A percentile compares a stretch with the other conserved stretches of the same genome.
Conservation (phyloP, 2,888 invertebrate genomes). For the Eucera pruinosa region DNA sequence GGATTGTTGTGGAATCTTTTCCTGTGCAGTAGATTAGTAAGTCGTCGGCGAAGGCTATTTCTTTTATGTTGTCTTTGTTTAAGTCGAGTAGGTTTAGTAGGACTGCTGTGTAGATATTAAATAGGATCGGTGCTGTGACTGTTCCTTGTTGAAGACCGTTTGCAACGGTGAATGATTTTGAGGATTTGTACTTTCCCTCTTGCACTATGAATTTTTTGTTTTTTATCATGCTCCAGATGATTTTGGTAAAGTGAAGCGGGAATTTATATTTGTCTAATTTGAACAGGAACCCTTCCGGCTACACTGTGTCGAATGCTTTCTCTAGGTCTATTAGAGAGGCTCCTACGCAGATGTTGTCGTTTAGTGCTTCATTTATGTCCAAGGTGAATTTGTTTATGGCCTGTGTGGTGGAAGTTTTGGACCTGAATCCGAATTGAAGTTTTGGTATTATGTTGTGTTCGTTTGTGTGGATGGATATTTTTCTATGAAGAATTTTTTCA, state of each 20-base stretch:
- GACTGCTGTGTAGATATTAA: constrained; percentile 42
- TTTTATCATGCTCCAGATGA: constrained; percentile 35
- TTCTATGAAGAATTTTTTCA: constrained; percentile 51
- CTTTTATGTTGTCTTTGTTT: not conserved
- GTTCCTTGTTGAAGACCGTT: not conserved
- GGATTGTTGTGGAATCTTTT: not conserved
- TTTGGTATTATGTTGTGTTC: constrained; percentile 60
- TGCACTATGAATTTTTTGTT: constrained; percentile 29
- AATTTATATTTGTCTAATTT: constrained; percentile 37
- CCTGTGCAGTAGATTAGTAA: constrained; percentile 32
- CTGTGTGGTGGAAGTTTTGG: not conserved
- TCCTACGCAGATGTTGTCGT: constrained; percentile 23
- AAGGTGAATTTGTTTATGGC: not conserved
- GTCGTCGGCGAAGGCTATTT: constrained; percentile 57
- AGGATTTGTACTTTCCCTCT: not conserved
- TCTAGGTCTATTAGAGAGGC: constrained; percentile 45
- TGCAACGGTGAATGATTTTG: not conserved
- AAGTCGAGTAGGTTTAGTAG: constrained; percentile 15
- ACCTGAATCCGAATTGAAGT: constrained; percentile 68
- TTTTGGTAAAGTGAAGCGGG: constrained; percentile 7
- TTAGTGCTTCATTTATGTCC: constrained; percentile 18
- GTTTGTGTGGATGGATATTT: constrained; percentile 49
- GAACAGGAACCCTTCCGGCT: constrained; percentile 25
- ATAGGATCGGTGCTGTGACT: not conserved
- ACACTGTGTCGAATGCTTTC: constrained; percentile 3